Base-by-base conservation (phyloP, 2,888 invertebrate genomes). In the Plusia festucae region DNA sequence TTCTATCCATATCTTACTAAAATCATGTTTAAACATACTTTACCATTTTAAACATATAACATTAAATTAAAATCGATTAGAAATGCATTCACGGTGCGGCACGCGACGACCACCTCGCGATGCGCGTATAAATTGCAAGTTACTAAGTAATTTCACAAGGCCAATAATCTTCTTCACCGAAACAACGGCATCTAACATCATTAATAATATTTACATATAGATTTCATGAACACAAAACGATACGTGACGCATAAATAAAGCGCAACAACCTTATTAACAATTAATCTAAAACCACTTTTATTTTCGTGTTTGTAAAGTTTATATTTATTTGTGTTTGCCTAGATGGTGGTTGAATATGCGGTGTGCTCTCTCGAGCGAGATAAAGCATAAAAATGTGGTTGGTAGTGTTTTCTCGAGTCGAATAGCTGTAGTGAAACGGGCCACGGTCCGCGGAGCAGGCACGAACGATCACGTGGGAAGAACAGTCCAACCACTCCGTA, bases 381-480 rank as follows among this genome's bases (percentile, higher is more conserved):
- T 91, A 86, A 87, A 85, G 88, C 86, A 87, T 92, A 91, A 93
- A 92, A 93, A 94, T 93, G 93, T 92, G 87, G 88, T 82, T 81
- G 82, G 82, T 82, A 81, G 87, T 87, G 88, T 93, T 93, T 93
- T 90, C 90, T 93, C 91, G 87, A 79, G 74, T 79, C 90, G 89
- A 94, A 94, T 94, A 94, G 89, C 94, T 94, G 88, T 88, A 93
- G 94, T 94, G 94, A 95, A 95, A 95, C 93, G 92, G 87, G 86
- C 76, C 82, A 93, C 93, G 93, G 85, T 93, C 84, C 75, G 83
- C 64, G 81, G 88, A 84, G 85, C 92, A 87, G 76, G 85, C 89
- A 87, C 88, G 85, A 85, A 86, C 73, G 75, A 73, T 73, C 65
- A 78, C 71, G 61, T 67, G 70, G 70, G 34, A 34, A 13, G 13